Base-by-base conservation (phyloP, 2,888 invertebrate genomes). In the Hymenopus coronatus region DNA sequence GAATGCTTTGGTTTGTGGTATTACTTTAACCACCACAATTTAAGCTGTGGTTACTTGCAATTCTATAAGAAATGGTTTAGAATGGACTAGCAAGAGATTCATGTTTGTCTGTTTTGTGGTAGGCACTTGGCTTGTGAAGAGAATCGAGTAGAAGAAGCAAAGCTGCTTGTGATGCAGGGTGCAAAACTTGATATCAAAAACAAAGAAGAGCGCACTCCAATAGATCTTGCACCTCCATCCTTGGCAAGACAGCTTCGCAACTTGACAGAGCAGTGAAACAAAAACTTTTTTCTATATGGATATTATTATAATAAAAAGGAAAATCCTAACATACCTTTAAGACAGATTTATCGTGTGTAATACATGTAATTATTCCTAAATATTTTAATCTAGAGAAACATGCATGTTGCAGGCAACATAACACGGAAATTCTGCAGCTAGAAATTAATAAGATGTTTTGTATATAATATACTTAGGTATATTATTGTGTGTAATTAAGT, bases 61-160 rank as follows among this genome's bases (percentile, higher is more conserved):
- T 3, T 88, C 6, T 14, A 7, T 83, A 28, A 85, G 9, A 28
- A 30, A 27, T 89, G 28, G 83, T n/a, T 33, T 20, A 54, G 54
- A 7, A 0, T n/a, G 40, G 27, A 27, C 27, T 82, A 33, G 82
- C 20, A 27, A 25, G 15, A 83, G 20, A 84, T 70, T 85, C 15
- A 86, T 46, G n/a, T 28, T 46, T 33, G 27, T 25, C n/a, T 88
- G 88, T 87, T 85, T 89, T 90, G 15, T 94, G 94, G 88, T 93
- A 96, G 96, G 89, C 97, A 97, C 93, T 94, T 97, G 90, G 96
- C 97, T 4, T 97, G 97, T 93, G 97, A 97, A 93, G 97, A 97
- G 93, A 95, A 96, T 91, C 94, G 97, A 90, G 94, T 95, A 91
- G 95, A 96, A 89, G 96, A 95, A 91, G 96, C 96, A 12, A 94